These are phyloP conservation scores for Platyscapa corneri DNA, from an alignment of 1,140 invertebrate species.

Conservation along the genomic window DNA sequence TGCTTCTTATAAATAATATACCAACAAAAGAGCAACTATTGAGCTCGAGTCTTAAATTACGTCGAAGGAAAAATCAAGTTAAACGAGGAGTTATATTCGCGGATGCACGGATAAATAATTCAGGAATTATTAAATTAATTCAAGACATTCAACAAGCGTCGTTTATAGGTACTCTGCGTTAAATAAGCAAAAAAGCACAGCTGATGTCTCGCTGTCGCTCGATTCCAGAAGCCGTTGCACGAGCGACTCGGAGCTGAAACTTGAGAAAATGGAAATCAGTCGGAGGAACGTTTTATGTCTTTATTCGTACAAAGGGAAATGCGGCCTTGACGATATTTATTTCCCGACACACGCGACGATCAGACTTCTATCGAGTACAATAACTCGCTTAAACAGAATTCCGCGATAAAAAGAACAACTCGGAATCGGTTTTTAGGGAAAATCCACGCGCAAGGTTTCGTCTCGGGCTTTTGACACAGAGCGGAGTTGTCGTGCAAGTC, in stretches of 20 bases:
- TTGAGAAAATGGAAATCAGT: not conserved
- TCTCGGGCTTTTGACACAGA: not conserved
- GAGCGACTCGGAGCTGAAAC: not conserved
- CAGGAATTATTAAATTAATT: no score
- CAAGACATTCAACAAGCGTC: not conserved
- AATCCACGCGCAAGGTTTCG: not conserved
- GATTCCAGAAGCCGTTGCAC: not conserved
- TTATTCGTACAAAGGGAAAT: not conserved
- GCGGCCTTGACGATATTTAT: not conserved
- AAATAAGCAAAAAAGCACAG: not conserved
- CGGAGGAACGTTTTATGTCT: not conserved
- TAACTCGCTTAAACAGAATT: not conserved
- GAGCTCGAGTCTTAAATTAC: no score
- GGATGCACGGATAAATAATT: no score
- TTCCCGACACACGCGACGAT: not conserved
- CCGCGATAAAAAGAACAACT: not conserved
- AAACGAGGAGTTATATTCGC: no score
- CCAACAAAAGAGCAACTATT: no score
- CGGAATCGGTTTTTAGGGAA: not conserved
- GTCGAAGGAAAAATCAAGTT: no score
- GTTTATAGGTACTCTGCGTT: not conserved
- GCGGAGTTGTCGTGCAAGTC: not conserved
- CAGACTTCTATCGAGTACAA: not conserved
- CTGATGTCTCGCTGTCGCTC: not conserved
- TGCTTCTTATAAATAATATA: not conserved